Evolutionary conservation across 2,113 vertebrate genomes (phyloP).

Genomic region (Sula dactylatra): DNA sequence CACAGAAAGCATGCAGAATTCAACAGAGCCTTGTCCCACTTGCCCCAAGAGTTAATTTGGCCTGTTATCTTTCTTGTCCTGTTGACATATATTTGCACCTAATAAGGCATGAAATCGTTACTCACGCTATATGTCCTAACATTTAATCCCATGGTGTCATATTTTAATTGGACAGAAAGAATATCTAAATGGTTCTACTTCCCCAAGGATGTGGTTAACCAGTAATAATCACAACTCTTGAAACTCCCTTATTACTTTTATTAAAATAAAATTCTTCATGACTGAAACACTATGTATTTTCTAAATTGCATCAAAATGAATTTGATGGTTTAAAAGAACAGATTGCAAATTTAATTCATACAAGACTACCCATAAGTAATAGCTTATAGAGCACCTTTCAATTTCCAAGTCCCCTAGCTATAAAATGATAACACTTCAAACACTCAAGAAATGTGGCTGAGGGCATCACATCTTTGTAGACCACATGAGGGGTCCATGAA

Average conservation of each 20-base stretch:
- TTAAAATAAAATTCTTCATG: conserved; percentile 36
- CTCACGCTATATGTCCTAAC: conserved; percentile 5
- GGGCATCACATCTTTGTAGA: neutral
- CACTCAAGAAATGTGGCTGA: neutral
- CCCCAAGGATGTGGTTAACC: conserved; percentile 28
- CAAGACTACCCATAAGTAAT: neutral
- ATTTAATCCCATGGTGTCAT: conserved; percentile 26
- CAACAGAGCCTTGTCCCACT: neutral
- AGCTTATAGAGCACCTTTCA: neutral
- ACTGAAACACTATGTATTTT: conserved; percentile 44
- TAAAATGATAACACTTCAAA: neutral
- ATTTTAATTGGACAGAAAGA: conserved; percentile 49
- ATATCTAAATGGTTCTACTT: neutral
- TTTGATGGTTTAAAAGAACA: conserved; percentile 28
- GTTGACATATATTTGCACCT: conserved; percentile 45
- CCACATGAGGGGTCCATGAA: neutral
- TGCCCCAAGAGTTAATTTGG: conserved; percentile 20
- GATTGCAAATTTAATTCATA: conserved; percentile 13
- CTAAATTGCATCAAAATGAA: conserved; percentile 48
- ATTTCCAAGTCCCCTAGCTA: neutral
- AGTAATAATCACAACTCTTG: conserved; percentile 38
- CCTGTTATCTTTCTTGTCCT: conserved; percentile 1
- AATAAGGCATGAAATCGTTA: conserved; percentile 57
- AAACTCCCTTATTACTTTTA: conserved; percentile 54
- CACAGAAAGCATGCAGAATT: neutral